phyloP scores from a whole-genome alignment of 2,888 invertebrate species.

The Incurvaria masculella region DNA sequence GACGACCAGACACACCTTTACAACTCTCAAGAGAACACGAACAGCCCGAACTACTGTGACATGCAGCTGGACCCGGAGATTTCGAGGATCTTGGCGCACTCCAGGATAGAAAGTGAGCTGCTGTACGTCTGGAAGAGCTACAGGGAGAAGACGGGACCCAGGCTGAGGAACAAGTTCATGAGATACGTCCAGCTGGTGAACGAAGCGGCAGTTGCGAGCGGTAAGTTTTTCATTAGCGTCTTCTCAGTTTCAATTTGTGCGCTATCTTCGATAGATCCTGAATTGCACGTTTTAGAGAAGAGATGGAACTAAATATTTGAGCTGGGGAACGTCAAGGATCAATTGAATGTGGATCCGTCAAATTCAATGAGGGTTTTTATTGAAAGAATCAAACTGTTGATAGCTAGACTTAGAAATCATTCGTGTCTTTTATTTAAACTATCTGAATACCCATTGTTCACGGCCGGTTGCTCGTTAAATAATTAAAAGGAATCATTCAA shows the following conservation, averaged over 20 bases:
- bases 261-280: background rate
- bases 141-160: constrained; percentile 75
- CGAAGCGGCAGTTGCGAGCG: constrained; percentile 70
- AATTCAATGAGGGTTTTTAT: too few species aligned
- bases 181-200: constrained; percentile 78
- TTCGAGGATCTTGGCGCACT: constrained; percentile 63
- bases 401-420: too few species aligned
- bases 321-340: background rate
- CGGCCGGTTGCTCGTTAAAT: too few species aligned
- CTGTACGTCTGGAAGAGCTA: constrained; percentile 78
- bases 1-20: background rate
- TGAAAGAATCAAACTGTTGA: too few species aligned
- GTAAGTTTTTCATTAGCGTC: constrained; percentile 52
- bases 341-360: too few species aligned
- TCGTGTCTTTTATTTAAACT: too few species aligned
- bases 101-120: constrained; percentile 71
- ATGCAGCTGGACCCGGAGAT: constrained; percentile 63
- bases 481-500: too few species aligned
- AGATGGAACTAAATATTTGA: background rate
- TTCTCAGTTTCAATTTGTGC: background rate
- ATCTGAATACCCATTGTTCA: too few species aligned
- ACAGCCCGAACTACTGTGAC: constrained; percentile 50
- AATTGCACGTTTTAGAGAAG: background rate
- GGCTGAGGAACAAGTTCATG: constrained; percentile 70
- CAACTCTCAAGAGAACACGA: constrained; percentile 17